A percentile compares a stretch with the other conserved stretches of the same genome.
Conservation (phyloP, 2,113 vertebrate species). For the Dascyllus trimaculatus region DNA sequence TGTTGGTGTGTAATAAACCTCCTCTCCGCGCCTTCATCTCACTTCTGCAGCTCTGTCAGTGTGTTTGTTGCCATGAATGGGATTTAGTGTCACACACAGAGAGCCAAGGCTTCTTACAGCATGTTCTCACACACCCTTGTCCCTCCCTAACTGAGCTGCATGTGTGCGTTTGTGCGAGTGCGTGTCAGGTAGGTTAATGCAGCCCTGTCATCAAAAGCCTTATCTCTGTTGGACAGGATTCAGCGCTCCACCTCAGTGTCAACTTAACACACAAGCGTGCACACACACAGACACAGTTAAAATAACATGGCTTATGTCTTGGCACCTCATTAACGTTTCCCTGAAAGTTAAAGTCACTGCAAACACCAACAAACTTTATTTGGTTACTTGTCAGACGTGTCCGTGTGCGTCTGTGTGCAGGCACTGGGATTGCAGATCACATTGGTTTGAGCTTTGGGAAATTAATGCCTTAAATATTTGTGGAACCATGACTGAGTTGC, state of each 20-base stretch:
- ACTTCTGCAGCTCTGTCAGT: conserved; percentile 57
- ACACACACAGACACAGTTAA: conserved; percentile 37
- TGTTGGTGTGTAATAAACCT: conserved; percentile 64
- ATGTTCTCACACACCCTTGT: conserved; percentile 77
- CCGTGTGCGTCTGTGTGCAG: conserved; percentile 31
- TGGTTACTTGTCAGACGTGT: conserved; percentile 58
- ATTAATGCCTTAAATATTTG: conserved; percentile 35
- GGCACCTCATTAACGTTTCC: conserved; percentile 77
- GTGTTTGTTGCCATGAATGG: conserved; percentile 81
- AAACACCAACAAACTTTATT: conserved; percentile 71
- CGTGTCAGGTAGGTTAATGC: conserved; percentile 83
- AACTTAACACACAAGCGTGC: conserved; percentile 60
- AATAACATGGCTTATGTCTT: conserved; percentile 65
- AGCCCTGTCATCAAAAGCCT: conserved; percentile 77
- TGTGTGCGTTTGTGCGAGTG: conserved; percentile 61
- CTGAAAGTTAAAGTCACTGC: conserved; percentile 65
- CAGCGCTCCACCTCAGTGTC: conserved; percentile 79
- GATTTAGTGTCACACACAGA: conserved; percentile 81
- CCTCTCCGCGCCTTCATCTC: conserved; percentile 52
- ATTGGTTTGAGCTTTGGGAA: conserved; percentile 24
- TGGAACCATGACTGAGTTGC: conserved; percentile 32
- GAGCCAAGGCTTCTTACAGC: conserved; percentile 73
- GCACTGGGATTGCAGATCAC: conserved; percentile 4
- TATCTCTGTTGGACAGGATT: conserved; percentile 84
- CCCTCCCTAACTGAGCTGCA: conserved; percentile 60